Percentiles rank a stretch among this genome's conserved stretches.
Evolutionary conservation across 2,888 invertebrate genomes (phyloP).

Genomic region (Leptinotarsa juncta): DNA sequence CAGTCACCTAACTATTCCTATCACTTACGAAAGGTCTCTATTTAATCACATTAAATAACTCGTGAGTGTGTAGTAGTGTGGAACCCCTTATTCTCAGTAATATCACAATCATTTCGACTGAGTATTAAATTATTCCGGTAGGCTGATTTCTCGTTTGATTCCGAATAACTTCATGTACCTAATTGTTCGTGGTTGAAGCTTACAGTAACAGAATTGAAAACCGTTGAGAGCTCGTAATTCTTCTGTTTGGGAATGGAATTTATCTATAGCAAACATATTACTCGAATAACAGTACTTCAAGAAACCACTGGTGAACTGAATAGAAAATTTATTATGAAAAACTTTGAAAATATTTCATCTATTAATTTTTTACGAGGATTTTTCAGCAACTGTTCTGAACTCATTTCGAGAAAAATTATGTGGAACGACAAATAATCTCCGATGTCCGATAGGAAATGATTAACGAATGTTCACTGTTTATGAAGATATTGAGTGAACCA

Average conservation of each 20-base stretch:
- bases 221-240: background rate
- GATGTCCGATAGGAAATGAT: too few species aligned
- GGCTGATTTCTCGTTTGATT: conserved; percentile 24
- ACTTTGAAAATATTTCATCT: background rate
- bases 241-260: background rate
- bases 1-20: conserved; percentile 14
- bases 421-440: too few species aligned
- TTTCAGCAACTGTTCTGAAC: background rate
- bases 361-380: background rate
- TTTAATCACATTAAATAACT: conserved; percentile 38
- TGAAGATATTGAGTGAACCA: too few species aligned
- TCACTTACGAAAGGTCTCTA: conserved; percentile 32
- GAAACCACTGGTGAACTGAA: background rate
- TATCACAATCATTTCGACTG: conserved; percentile 32
- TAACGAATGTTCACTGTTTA: too few species aligned
- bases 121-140: conserved; percentile 37
- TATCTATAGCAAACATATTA: conserved; percentile 1
- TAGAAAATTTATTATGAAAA: background rate
- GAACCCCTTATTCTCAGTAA: conserved; percentile 29
- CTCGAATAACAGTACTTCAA: background rate
- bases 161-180: conserved; percentile 19
- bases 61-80: conserved; percentile 35
- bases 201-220: conserved; percentile 1
- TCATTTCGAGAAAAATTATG: too few species aligned
- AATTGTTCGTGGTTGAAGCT: conserved; percentile 23